Percentiles rank a stretch among this genome's conserved stretches.
Evolutionary conservation across 2,113 vertebrate genomes (phyloP).

Genomic region (Limanda limanda): DNA sequence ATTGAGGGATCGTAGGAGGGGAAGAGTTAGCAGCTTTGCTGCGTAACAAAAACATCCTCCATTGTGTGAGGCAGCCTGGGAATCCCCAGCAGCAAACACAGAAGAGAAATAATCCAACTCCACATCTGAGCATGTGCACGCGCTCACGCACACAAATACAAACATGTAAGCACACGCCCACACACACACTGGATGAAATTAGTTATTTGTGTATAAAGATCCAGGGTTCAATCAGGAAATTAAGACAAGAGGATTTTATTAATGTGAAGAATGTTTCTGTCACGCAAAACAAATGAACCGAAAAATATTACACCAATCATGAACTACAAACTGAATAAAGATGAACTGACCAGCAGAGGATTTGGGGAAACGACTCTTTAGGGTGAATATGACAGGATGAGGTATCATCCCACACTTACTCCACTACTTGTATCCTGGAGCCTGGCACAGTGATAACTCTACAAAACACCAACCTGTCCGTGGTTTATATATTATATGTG

Average conservation of each 20-base stretch:
- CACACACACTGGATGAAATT: constrained; percentile 22
- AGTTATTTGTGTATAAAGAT: constrained; percentile 26
- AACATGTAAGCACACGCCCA: constrained; percentile 22
- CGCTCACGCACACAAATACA: neutral
- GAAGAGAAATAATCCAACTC: constrained; percentile 46
- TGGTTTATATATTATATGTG: neutral
- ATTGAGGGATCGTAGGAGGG: constrained; percentile 33
- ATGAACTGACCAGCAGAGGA: too few relatives aligned
- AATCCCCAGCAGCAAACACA: constrained; percentile 61
- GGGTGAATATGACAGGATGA: constrained; percentile 1
- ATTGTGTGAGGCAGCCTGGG: constrained; percentile 60
- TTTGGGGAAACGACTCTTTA: neutral
- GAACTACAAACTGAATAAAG: neutral
- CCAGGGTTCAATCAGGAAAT: constrained; percentile 6
- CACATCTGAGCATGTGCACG: constrained; percentile 11
- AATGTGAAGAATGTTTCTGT: neutral
- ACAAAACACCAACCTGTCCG: too few relatives aligned
- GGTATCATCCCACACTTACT: neutral
- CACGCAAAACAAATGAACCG: constrained; percentile 15
- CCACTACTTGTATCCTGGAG: too few relatives aligned
- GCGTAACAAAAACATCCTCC: constrained; percentile 54
- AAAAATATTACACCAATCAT: neutral
- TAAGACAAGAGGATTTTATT: constrained; percentile 17
- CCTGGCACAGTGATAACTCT: too few relatives aligned
- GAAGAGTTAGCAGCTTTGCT: constrained; percentile 48